Conservation (phyloP, 2,888 invertebrate genomes). For the Xestoiulus laeticollis region DNA sequence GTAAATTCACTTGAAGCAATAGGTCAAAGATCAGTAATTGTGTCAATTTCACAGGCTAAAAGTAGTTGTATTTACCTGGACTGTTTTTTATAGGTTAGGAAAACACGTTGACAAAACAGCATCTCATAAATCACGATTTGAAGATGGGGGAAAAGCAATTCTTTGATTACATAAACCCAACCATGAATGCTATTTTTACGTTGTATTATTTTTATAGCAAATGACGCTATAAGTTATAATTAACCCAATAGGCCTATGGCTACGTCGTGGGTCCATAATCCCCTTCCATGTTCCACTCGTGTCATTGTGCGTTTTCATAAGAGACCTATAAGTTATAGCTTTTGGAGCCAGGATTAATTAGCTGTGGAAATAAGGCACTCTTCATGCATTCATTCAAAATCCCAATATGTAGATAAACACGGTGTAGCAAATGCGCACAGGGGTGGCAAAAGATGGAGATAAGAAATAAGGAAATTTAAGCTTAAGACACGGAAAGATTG, state of each 20-base stretch:
- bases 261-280: not conserved
- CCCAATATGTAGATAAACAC: conserved; percentile 13
- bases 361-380: conserved; percentile 10
- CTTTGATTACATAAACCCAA: not conserved
- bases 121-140: conserved; percentile 5
- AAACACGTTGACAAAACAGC: not conserved
- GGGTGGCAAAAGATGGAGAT: conserved; percentile 11
- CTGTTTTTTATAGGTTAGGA: not conserved
- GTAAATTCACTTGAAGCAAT: no score
- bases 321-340: conserved; percentile 11
- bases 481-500: not conserved
- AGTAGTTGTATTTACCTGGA: no score
- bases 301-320: conserved; percentile 7
- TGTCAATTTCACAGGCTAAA: no score
- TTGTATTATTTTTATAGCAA: conserved; percentile 11
- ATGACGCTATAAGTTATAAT: conserved; percentile 26
- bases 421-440: conserved; percentile 1
- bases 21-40: no score
- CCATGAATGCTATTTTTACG: not conserved
- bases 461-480: conserved; percentile 17
- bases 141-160: not conserved
- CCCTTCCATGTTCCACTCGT: not conserved
- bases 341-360: conserved; percentile 19
- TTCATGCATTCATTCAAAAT: conserved; percentile 12
- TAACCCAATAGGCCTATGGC: not conserved